Evolutionary conservation across 2,888 invertebrate species (phyloP), one percentile per base, ranked within the genome.

Genomic region (Phrixothrix hirtus): DNA sequence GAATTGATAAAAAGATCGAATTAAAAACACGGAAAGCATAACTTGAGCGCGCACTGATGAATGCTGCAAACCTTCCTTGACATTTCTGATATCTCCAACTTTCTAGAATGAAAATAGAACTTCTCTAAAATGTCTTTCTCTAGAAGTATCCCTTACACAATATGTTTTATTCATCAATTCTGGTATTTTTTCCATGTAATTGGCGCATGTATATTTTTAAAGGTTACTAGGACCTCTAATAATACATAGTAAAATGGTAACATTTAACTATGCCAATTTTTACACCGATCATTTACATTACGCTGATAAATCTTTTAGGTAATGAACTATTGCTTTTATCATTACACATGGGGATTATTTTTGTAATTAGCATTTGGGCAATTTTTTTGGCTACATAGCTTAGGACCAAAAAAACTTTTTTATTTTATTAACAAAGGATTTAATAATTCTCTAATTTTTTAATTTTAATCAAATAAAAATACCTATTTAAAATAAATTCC

Each of bases 21-120:
- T 47, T 41, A 51, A 51, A 56, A 53, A 58, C 48, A 39, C 51
- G 55, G 58, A 58, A 58, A 60, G 58, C 53, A 54, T 55, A 58
- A 57, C 54, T 51, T 54, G 47, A 55, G 41, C 46, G 50, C 52
- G 51, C 26, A 53, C 48, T 53, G 54, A 60, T 60, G 57, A 61
- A 58, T 60, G 58, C 58, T 53, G 48, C 41, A 48, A 55, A 54
- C 55, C 50, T 60, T 57, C 62, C 62, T 62, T 62, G 62, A 62
- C 62, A 62, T 62, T 62, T 62, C 54, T 42, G 47, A 48, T 53
- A 42, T 52, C 45, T 53, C 34, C 25, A 41, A 58, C 59, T 58
- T 60, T 60, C 59, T 60, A 60, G 42, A 58, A 60, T 60, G 56
- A 49, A 53, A 60, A 59, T 50, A 35, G 41, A 39, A 49, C 44